Evolutionary conservation across 2,888 invertebrate species (phyloP).

Genomic region (Aphidoletes aphidimyza): DNA sequence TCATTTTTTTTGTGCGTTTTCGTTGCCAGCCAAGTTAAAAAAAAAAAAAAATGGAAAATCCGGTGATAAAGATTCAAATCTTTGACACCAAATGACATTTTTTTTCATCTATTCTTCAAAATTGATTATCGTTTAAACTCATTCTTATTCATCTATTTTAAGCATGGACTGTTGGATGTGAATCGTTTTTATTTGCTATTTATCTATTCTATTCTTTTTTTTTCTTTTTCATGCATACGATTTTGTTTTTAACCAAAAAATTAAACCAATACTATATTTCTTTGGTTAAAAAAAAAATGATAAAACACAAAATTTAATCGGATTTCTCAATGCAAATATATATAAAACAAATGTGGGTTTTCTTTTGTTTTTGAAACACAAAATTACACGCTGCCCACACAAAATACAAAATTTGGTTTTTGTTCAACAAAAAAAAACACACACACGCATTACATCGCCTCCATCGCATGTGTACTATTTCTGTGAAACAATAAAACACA

Average conservation of each 20-base stretch:
- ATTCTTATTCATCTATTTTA: slow-evolving; percentile 6
- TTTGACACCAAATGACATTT: neutral
- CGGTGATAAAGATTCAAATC: neutral
- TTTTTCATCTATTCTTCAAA: no score
- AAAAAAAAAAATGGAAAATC: slow-evolving; percentile 11
- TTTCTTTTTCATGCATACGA: slow-evolving; percentile 25
- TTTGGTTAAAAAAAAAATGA: slow-evolving; percentile 2
- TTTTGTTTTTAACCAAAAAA: no score
- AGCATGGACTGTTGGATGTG: slow-evolving; percentile 32
- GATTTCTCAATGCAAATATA: neutral
- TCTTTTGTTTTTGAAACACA: neutral
- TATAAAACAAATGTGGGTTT: neutral
- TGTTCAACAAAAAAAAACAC: neutral
- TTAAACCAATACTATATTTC: slow-evolving; percentile 6
- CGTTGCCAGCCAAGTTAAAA: neutral
- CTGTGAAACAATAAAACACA: no score
- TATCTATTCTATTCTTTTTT: neutral
- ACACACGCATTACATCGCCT: neutral
- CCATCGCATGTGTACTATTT: slow-evolving; percentile 54
- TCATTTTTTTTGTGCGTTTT: neutral
- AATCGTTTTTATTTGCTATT: neutral
- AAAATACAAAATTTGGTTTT: neutral
- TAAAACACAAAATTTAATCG: neutral
- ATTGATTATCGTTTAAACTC: no score
- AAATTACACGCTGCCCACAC: neutral